phyloP scores from a whole-genome alignment of 1,140 invertebrate species.

The Oncopeltus fasciatus region DNA sequence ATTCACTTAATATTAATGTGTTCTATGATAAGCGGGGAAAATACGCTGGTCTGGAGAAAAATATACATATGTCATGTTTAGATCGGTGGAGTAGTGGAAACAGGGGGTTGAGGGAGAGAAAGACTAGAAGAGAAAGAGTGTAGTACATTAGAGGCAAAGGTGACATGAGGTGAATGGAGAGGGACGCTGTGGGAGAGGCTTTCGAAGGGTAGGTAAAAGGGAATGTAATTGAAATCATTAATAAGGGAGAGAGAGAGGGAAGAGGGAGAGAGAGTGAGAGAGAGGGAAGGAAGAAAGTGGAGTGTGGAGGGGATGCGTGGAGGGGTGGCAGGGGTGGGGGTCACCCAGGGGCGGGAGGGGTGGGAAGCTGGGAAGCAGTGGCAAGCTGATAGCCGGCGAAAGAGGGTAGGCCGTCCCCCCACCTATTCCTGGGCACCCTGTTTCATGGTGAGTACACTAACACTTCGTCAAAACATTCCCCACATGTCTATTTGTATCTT shows the following conservation, averaged over 20 bases:
- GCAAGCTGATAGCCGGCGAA: background rate
- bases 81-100: background rate
- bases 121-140: too few relatives aligned
- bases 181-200: too few relatives aligned
- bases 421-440: constrained; percentile 5
- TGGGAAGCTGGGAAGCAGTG: background rate
- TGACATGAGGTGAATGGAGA: too few relatives aligned
- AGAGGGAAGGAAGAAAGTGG: background rate
- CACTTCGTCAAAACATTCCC: too few relatives aligned
- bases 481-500: too few relatives aligned
- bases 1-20: too few relatives aligned
- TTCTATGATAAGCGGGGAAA: too few relatives aligned
- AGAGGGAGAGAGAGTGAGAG: background rate
- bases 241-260: background rate
- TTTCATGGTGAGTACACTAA: constrained; percentile 3
- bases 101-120: background rate
- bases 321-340: too few relatives aligned
- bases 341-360: background rate
- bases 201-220: background rate
- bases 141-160: constrained; percentile 3
- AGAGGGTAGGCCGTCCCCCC: constrained; percentile 2
- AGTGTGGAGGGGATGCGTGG: background rate
- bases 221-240: constrained; percentile 9
- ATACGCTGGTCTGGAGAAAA: too few relatives aligned
- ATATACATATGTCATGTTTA: too few relatives aligned